Percentiles rank a stretch among this genome's conserved stretches.
Conservation (phyloP, 2,797 vertebrate genomes). For the Microcaecilia unicolor region DNA sequence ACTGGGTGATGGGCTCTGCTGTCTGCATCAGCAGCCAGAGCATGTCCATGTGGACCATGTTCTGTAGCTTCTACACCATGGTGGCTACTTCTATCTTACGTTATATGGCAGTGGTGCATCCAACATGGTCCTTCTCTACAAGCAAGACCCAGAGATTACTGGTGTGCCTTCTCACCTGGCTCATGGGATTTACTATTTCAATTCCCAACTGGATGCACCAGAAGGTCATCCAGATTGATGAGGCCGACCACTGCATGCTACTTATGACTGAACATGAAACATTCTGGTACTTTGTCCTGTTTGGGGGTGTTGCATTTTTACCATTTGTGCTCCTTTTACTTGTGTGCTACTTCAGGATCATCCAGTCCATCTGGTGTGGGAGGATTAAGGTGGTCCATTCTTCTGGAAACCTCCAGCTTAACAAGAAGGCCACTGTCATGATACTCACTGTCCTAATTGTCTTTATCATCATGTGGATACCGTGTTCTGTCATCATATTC, state of each 20-base stretch:
- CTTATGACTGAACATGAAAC: background rate
- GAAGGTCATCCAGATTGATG: background rate
- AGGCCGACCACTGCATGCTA: background rate
- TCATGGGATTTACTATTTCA: background rate
- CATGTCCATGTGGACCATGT: slow-evolving; percentile 5
- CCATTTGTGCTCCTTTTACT: slow-evolving; percentile 1
- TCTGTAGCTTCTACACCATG: slow-evolving; percentile 19
- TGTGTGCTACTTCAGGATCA: slow-evolving; percentile 6
- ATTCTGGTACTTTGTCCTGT: slow-evolving; percentile 4
- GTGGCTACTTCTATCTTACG: background rate
- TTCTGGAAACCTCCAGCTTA: background rate
- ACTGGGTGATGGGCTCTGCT: slow-evolving; percentile 2
- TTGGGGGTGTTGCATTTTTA: slow-evolving; percentile 13
- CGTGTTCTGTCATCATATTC: slow-evolving; percentile 3
- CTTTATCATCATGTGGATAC: slow-evolving; percentile 9
- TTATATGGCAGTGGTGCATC: background rate
- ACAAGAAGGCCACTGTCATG: slow-evolving; percentile 1
- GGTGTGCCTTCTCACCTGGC: slow-evolving; percentile 8
- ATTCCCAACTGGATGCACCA: slow-evolving; percentile 14
- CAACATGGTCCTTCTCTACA: background rate
- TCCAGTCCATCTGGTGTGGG: background rate
- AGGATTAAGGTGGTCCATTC: accelerated
- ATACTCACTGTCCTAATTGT: background rate
- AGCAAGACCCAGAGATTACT: background rate
- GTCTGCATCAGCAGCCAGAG: slow-evolving; percentile 5